Conservation (phyloP, 2,797 vertebrate genomes). For the Pseudochromis fuscus region DNA sequence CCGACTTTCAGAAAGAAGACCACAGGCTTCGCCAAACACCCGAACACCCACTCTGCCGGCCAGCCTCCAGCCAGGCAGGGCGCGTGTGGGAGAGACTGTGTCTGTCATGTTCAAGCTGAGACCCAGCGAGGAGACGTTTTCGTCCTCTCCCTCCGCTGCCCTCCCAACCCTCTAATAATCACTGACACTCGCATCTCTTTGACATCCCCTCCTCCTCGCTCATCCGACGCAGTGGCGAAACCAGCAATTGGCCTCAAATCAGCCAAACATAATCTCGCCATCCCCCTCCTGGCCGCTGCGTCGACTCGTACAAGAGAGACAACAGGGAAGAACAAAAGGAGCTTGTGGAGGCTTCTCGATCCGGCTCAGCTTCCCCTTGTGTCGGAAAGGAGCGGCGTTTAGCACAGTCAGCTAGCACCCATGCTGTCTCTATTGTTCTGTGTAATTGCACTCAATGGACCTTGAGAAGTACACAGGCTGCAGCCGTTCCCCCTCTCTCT, state of each 20-base stretch:
- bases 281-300: slow-evolving; percentile 57
- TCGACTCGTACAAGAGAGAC: slow-evolving; percentile 33
- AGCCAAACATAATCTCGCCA: slow-evolving; percentile 81
- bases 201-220: slow-evolving; percentile 67
- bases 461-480: slow-evolving; percentile 66
- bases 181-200: slow-evolving; percentile 74
- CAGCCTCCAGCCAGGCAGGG: slow-evolving; percentile 46
- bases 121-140: slow-evolving; percentile 60
- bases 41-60: slow-evolving; percentile 56
- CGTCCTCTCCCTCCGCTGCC: slow-evolving; percentile 49
- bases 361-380: slow-evolving; percentile 59
- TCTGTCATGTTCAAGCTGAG: slow-evolving; percentile 79
- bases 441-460: slow-evolving; percentile 83
- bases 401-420: slow-evolving; percentile 75
- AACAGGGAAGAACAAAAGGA: slow-evolving; percentile 63
- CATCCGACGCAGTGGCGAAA: slow-evolving; percentile 67
- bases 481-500: slow-evolving; percentile 15
- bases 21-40: slow-evolving; percentile 40
- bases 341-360: slow-evolving; percentile 48
- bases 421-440: slow-evolving; percentile 78
- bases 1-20: slow-evolving; percentile 34
- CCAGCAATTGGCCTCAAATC: slow-evolving; percentile 84
- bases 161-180: slow-evolving; percentile 81
- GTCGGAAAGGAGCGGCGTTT: slow-evolving; percentile 69
- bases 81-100: slow-evolving; percentile 48